These are phyloP conservation scores for Psylliodes chrysocephalus DNA, from an alignment of 2,888 invertebrate species.

Conservation along the genomic window DNA sequence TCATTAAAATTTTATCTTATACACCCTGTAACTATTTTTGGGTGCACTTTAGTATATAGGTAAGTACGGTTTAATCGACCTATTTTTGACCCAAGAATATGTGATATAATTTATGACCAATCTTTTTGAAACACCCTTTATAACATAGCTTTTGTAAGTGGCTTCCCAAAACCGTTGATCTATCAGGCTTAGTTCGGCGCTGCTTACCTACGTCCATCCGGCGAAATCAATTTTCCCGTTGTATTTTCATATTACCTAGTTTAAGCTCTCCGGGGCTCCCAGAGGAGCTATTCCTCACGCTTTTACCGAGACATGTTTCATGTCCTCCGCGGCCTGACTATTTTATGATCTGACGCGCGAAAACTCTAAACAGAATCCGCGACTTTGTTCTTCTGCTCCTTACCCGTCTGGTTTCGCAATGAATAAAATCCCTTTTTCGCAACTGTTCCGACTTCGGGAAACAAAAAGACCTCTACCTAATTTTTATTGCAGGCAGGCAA, in stretches of 20 bases:
- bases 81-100: no score
- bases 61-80: no score
- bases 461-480: slow-evolving; percentile 1
- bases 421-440: neutral
- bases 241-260: slow-evolving; percentile 26
- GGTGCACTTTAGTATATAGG: no score
- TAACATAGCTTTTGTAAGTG: no score
- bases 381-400: neutral
- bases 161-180: no score
- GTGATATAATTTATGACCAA: no score
- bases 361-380: slow-evolving; percentile 1
- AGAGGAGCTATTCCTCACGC: slow-evolving; percentile 21
- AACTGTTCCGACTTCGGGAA: neutral
- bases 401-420: neutral
- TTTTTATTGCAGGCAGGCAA: neutral
- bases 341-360: slow-evolving; percentile 22
- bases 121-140: no score
- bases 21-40: no score
- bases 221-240: slow-evolving; percentile 22
- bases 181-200: no score
- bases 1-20: no score
- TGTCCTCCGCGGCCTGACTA: slow-evolving; percentile 25
- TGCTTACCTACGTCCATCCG: neutral
- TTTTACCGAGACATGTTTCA: slow-evolving; percentile 29
- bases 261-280: slow-evolving; percentile 13